Evolutionary conservation across 2,888 invertebrate genomes (phyloP).

Genomic region (Noctuana brunneofusca): DNA sequence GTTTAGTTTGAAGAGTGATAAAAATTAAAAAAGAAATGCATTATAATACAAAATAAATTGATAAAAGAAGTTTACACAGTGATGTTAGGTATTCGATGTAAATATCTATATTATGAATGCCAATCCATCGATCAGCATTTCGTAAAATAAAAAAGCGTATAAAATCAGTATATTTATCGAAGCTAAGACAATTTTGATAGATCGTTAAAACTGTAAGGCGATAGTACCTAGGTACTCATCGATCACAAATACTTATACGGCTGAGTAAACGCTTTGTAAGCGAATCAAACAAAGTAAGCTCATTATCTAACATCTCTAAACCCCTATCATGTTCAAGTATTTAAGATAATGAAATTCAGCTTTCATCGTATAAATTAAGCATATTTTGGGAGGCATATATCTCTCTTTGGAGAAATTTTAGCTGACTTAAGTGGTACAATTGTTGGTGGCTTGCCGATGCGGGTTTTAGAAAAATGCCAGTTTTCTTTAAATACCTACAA

Average conservation of each 20-base stretch:
- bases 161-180: not conserved
- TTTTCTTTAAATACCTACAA: too few relatives aligned
- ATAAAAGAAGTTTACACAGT: too few relatives aligned
- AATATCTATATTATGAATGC: too few relatives aligned
- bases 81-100: too few relatives aligned
- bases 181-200: conserved; percentile 9
- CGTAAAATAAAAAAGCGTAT: not conserved
- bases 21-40: too few relatives aligned
- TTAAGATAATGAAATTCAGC: conserved; percentile 13
- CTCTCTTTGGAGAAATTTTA: not conserved
- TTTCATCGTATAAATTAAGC: conserved; percentile 11
- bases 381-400: not conserved
- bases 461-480: too few relatives aligned
- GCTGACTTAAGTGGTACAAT: not conserved
- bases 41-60: too few relatives aligned
- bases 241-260: conserved; percentile 16
- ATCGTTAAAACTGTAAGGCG: conserved; percentile 15
- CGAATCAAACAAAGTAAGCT: conserved; percentile 20
- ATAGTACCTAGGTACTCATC: conserved; percentile 12
- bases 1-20: too few relatives aligned
- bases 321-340: conserved; percentile 14
- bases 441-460: too few relatives aligned
- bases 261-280: conserved; percentile 16
- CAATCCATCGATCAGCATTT: too few relatives aligned
- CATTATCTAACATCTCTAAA: conserved; percentile 15